A percentile compares a stretch with the other conserved stretches of the same genome.
Conservation (phyloP, 1,140 invertebrate species). For the Saccostrea echinata region DNA sequence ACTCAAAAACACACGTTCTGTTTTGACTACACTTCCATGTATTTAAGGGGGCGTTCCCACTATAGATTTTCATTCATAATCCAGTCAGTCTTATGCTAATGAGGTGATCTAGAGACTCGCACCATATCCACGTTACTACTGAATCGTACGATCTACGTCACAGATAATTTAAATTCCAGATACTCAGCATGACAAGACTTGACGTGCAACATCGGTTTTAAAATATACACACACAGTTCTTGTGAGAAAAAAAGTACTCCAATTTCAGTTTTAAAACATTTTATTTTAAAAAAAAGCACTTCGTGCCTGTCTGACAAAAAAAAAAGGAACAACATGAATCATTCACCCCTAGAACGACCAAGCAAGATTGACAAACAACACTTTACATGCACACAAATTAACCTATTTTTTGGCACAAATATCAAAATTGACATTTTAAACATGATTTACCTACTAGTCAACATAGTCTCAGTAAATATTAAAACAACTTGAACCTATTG, state of each 20-base stretch:
- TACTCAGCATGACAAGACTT: slow-evolving; percentile 14
- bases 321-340: slow-evolving; percentile 21
- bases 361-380: not conserved
- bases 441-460: slow-evolving; percentile 1
- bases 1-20: not conserved
- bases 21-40: slow-evolving; percentile 3
- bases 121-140: not conserved
- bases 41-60: not conserved
- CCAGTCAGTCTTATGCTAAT: not conserved
- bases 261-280: slow-evolving; percentile 1
- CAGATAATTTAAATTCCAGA: not conserved
- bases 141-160: slow-evolving; percentile 29
- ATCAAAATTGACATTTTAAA: slow-evolving; percentile 15
- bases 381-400: slow-evolving; percentile 15
- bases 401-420: slow-evolving; percentile 16
- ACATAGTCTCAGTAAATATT: not conserved
- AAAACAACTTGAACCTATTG: too few relatives aligned
- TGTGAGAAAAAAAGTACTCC: not conserved
- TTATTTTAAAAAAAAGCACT: slow-evolving; percentile 31
- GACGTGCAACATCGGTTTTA: not conserved
- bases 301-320: slow-evolving; percentile 1
- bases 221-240: not conserved
- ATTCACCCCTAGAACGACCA: not conserved
- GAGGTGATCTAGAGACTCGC: slow-evolving; percentile 31
- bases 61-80: slow-evolving; percentile 18